Percentiles rank a stretch among this genome's conserved stretches.
These are phyloP conservation scores for Asbolus verrucosus DNA, from an alignment of 1,140 invertebrate species.

Conservation along the genomic window DNA sequence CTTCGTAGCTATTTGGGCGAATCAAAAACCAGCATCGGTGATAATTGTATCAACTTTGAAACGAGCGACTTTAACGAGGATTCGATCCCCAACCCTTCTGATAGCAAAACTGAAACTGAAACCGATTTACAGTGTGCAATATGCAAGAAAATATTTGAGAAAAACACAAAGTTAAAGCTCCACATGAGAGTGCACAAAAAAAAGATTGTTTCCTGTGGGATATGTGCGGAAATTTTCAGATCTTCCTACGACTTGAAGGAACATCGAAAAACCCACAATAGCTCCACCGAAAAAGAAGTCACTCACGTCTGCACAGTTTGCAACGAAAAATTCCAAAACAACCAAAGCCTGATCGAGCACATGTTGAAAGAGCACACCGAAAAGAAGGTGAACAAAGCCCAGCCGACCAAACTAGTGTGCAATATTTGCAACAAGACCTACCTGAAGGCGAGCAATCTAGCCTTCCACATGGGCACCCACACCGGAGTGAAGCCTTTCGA, in stretches of 20 bases:
- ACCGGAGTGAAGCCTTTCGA: no score
- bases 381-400: neutral
- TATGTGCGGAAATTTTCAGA: neutral
- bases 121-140: neutral
- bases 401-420: constrained; percentile 2
- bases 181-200: constrained; percentile 3
- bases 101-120: neutral
- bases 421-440: constrained; percentile 43
- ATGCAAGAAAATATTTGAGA: neutral
- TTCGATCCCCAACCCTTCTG: no score
- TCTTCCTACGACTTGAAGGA: neutral
- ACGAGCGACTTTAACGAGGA: no score
- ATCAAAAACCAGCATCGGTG: neutral
- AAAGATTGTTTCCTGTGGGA: neutral
- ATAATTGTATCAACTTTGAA: no score
- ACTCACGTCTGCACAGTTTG: constrained; percentile 8
- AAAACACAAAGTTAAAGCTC: neutral
- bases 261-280: constrained; percentile 1
- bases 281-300: neutral
- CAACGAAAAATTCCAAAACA: constrained; percentile 12
- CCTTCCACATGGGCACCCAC: constrained; percentile 9
- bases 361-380: constrained; percentile 4
- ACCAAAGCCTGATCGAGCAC: neutral
- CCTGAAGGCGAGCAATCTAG: neutral
- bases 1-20: constrained; percentile 8